These are phyloP conservation scores for Cirrhinus mrigala DNA, from an alignment of 2,797 vertebrate genomes.

Conservation along the genomic window DNA sequence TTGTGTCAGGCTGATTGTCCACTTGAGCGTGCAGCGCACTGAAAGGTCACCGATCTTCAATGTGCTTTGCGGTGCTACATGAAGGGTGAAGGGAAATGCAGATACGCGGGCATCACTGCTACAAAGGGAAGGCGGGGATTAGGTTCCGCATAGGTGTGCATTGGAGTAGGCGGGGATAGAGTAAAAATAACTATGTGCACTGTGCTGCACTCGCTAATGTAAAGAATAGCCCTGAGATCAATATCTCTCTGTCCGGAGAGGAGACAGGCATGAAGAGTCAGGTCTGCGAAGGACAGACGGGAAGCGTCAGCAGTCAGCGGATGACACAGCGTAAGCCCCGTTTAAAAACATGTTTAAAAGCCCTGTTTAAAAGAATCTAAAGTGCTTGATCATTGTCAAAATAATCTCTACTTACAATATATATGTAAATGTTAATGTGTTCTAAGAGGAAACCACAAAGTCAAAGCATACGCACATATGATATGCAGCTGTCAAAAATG, in stretches of 20 bases:
- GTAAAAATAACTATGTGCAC: conserved; percentile 55
- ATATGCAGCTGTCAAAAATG: too few relatives aligned
- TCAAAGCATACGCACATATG: background rate
- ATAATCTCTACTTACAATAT: background rate
- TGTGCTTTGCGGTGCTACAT: conserved; percentile 37
- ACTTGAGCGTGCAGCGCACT: background rate
- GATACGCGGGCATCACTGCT: conserved; percentile 21
- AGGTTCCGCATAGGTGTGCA: conserved; percentile 64
- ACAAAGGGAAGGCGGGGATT: conserved; percentile 55
- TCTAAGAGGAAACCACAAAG: too few relatives aligned
- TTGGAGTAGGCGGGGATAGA: conserved; percentile 48
- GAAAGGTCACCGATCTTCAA: conserved; percentile 14
- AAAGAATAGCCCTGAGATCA: conserved; percentile 47
- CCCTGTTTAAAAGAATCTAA: background rate
- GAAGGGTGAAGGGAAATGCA: conserved; percentile 32
- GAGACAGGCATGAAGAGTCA: conserved; percentile 10
- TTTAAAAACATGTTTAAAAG: background rate
- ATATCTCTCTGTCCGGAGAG: conserved; percentile 54
- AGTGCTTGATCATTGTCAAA: background rate
- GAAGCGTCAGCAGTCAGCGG: background rate
- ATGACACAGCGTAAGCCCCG: background rate
- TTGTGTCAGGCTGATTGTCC: conserved; percentile 27
- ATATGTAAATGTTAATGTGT: background rate
- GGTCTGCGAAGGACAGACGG: conserved; percentile 13
- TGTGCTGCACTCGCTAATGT: conserved; percentile 29